These are phyloP conservation scores for Limnothrissa miodon DNA, from an alignment of 2,113 vertebrate species.

Conservation along the genomic window DNA sequence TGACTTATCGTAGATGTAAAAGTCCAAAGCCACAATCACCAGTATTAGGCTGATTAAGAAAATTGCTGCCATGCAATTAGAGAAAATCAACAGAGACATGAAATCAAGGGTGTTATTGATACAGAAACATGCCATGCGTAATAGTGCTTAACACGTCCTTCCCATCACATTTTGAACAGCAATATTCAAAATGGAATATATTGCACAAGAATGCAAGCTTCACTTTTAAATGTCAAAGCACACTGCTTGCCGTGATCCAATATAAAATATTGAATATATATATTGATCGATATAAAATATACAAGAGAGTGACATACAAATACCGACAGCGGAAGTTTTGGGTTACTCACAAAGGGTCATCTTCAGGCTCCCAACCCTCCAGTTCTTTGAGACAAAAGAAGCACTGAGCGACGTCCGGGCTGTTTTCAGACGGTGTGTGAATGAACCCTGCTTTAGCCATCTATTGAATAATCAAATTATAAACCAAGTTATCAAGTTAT, in stretches of 20 bases:
- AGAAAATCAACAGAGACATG: not conserved
- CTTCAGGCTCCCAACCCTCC: conserved; percentile 93
- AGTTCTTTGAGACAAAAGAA: conserved; percentile 95
- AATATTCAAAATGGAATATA: too few species aligned
- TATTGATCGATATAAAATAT: too few species aligned
- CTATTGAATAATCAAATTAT: conserved; percentile 54
- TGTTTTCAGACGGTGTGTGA: conserved; percentile 86
- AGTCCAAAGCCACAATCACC: not conserved
- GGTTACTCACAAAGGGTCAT: conserved; percentile 82
- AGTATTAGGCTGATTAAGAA: too few species aligned
- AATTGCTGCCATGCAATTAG: not conserved
- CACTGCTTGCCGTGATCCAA: too few species aligned
- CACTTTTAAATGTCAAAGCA: too few species aligned
- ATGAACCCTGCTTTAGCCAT: conserved; percentile 92
- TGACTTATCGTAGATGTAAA: too few species aligned
- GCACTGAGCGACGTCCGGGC: conserved; percentile 87
- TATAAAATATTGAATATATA: too few species aligned
- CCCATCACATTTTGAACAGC: too few species aligned
- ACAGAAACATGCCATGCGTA: not conserved
- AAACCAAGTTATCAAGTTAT: too few species aligned
- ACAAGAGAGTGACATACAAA: too few species aligned
- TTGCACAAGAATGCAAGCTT: not conserved
- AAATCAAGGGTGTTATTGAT: not conserved
- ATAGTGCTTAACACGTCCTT: too few species aligned
- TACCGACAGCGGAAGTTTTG: too few species aligned